Evolutionary conservation across 2,797 vertebrate genomes (phyloP).

Genomic region (Enteromius argenteus): DNA sequence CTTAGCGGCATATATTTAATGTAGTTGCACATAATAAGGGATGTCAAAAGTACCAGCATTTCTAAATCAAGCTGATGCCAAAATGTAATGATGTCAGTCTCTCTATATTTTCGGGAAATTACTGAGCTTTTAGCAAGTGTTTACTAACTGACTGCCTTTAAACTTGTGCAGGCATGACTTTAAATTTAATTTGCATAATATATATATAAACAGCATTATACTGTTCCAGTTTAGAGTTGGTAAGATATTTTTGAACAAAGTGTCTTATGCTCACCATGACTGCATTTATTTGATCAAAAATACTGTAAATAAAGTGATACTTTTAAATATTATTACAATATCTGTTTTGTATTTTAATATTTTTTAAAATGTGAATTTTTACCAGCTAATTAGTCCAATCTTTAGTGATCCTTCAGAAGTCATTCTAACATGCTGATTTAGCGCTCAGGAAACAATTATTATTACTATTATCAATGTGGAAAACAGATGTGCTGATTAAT

Average conservation of each 20-base stretch:
- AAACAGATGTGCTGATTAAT: neutral
- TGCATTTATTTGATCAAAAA: constrained; percentile 9
- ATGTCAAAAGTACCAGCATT: neutral
- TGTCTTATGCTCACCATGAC: neutral
- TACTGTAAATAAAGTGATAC: neutral
- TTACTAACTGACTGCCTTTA: neutral
- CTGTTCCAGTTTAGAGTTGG: neutral
- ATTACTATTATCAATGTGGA: neutral
- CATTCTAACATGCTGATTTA: neutral
- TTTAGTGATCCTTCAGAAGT: neutral
- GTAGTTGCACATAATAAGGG: neutral
- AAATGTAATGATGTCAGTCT: neutral
- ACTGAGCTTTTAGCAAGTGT: too few relatives aligned
- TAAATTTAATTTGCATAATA: neutral
- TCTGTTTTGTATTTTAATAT: neutral
- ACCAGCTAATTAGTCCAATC: neutral
- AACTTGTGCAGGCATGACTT: neutral
- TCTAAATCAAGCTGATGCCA: neutral
- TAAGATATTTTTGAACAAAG: neutral
- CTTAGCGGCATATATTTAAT: constrained; percentile 4
- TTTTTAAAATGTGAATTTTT: neutral
- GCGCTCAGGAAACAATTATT: neutral
- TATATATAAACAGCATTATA: neutral
- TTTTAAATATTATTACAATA: neutral
- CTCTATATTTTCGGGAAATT: neutral